These are phyloP conservation scores for Ammodytes marinus DNA, from an alignment of 2,113 vertebrate genomes.

Conservation along the genomic window DNA sequence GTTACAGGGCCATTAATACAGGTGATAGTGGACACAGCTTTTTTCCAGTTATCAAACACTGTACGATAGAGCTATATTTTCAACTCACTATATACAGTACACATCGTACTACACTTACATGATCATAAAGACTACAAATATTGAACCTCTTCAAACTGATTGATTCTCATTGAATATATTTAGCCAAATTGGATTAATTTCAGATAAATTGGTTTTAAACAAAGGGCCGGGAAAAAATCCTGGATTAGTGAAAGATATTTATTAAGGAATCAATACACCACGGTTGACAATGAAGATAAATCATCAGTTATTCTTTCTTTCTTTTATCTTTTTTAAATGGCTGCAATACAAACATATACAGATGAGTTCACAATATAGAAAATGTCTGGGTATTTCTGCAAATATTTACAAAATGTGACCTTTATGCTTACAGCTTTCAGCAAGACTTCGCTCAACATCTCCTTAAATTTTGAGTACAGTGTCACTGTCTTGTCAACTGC, in stretches of 20 bases:
- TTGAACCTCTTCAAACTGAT: not conserved
- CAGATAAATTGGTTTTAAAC: not conserved
- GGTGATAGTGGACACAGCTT: too few relatives aligned
- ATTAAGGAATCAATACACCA: not conserved
- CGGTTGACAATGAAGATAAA: not conserved
- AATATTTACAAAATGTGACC: not conserved
- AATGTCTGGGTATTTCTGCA: not conserved
- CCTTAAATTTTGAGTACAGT: not conserved
- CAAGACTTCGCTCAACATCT: not conserved
- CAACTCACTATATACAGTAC: too few relatives aligned
- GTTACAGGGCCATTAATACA: too few relatives aligned
- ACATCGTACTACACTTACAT: not conserved
- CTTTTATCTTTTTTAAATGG: not conserved
- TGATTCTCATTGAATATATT: not conserved
- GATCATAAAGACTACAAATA: not conserved
- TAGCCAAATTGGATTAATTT: too few relatives aligned
- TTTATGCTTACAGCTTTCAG: not conserved
- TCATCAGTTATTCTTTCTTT: not conserved
- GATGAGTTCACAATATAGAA: not conserved
- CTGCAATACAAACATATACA: not conserved
- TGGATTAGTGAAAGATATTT: constrained; percentile 6
- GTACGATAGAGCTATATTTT: too few relatives aligned
- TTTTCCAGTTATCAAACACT: too few relatives aligned
- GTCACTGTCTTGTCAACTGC: not conserved
- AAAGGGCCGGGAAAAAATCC: not conserved